These are phyloP conservation scores for Argyrosomus japonicus DNA, from an alignment of 2,113 vertebrate species.

Conservation along the genomic window DNA sequence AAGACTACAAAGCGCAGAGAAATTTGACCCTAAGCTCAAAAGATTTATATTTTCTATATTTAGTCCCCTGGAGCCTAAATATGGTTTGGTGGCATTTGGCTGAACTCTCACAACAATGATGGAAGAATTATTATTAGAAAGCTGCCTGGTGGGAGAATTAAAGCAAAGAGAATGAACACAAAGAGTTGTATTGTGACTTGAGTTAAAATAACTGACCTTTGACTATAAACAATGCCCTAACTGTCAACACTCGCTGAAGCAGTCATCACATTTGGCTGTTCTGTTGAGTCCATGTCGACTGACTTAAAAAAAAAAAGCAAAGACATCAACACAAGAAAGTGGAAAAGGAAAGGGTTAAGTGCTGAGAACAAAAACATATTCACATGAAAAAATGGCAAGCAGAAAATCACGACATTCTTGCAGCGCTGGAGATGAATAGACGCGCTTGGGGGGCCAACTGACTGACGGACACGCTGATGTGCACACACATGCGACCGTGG, in stretches of 20 bases:
- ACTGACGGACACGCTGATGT: not conserved
- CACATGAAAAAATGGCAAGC: not conserved
- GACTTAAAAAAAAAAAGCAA: constrained; percentile 15
- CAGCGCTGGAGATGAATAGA: constrained; percentile 45
- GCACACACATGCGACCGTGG: not conserved
- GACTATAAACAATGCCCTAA: constrained; percentile 51
- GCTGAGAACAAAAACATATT: not conserved
- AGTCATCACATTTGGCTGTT: constrained; percentile 36
- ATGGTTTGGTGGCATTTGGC: constrained; percentile 18
- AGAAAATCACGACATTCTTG: constrained; percentile 31
- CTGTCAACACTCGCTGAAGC: constrained; percentile 57
- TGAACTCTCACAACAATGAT: not conserved
- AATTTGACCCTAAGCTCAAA: not conserved
- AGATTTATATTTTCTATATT: constrained; percentile 10
- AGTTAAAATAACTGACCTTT: constrained; percentile 71
- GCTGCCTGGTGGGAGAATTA: constrained; percentile 17
- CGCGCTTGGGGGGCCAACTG: not conserved
- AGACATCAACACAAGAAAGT: constrained; percentile 31
- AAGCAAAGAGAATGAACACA: constrained; percentile 44
- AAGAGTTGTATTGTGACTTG: constrained; percentile 47
- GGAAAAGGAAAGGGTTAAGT: constrained; percentile 42
- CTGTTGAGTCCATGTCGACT: constrained; percentile 20
- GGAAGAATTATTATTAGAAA: constrained; percentile 53
- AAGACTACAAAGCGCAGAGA: not conserved
- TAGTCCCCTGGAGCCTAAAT: not conserved